These are phyloP conservation scores for Myopa testacea DNA, from an alignment of 2,888 invertebrate genomes.

Conservation along the genomic window DNA sequence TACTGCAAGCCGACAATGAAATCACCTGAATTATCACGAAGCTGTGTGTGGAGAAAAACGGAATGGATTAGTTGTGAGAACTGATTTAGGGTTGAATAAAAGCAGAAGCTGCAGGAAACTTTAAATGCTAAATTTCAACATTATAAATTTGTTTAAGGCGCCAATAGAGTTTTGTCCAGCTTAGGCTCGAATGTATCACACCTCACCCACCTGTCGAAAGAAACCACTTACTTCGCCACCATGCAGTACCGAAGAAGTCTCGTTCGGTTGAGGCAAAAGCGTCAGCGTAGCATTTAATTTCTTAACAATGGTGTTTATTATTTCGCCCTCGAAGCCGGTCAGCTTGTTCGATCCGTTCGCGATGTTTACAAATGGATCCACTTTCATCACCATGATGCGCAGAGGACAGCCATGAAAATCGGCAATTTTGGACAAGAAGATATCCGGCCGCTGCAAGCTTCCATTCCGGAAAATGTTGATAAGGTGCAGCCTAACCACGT, in stretches of 20 bases:
- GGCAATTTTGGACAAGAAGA: neutral
- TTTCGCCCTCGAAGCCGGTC: constrained; percentile 23
- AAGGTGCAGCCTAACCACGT: neutral
- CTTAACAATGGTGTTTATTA: constrained; percentile 2
- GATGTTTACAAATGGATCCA: constrained; percentile 3
- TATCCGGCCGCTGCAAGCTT: neutral
- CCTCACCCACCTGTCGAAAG: constrained; percentile 3
- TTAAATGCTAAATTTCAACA: too few species aligned
- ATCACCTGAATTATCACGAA: constrained; percentile 6
- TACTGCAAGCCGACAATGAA: constrained; percentile 14
- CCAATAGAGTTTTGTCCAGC: too few species aligned
- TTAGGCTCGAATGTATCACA: neutral
- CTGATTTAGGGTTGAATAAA: neutral
- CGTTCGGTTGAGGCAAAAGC: neutral
- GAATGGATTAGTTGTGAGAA: neutral
- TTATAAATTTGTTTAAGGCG: too few species aligned
- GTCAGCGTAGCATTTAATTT: constrained; percentile 10
- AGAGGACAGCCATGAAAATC: constrained; percentile 20
- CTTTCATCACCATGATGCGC: neutral
- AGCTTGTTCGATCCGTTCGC: neutral
- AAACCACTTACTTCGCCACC: neutral
- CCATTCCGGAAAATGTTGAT: constrained; percentile 13
- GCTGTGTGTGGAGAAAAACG: neutral
- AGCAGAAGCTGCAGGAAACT: too few species aligned
- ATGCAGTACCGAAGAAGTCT: neutral